These are phyloP conservation scores for Nansenia antarctica DNA, from an alignment of 2,113 vertebrate species.

Conservation along the genomic window DNA sequence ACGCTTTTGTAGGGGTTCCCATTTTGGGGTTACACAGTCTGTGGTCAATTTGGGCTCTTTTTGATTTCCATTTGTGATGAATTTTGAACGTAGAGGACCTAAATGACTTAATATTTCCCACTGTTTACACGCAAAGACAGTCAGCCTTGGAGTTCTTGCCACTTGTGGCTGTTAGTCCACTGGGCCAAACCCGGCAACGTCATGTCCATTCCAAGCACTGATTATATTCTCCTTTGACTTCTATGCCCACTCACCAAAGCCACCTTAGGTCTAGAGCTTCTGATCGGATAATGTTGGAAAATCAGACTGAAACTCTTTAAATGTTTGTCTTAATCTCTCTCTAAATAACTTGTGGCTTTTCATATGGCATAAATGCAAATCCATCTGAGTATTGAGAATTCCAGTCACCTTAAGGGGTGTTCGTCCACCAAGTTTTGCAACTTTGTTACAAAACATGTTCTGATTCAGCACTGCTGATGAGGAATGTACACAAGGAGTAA, in stretches of 20 bases:
- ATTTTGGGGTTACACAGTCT: slow-evolving; percentile 29
- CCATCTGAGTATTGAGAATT: too few species aligned
- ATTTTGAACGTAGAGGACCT: slow-evolving; percentile 29
- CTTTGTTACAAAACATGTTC: too few species aligned
- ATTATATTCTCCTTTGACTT: slow-evolving; percentile 10
- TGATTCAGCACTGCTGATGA: slow-evolving; percentile 53
- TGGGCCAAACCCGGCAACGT: slow-evolving; percentile 26
- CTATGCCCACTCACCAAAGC: too few species aligned
- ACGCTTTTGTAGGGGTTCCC: slow-evolving; percentile 14
- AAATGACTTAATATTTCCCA: slow-evolving; percentile 31
- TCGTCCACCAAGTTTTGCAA: too few species aligned
- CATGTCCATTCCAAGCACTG: slow-evolving; percentile 20
- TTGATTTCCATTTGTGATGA: slow-evolving; percentile 22
- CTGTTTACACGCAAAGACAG: slow-evolving; percentile 32
- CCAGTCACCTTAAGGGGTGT: too few species aligned
- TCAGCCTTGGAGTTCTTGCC: background rate
- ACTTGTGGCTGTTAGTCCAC: slow-evolving; percentile 24
- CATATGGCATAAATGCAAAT: too few species aligned
- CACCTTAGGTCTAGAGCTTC: too few species aligned
- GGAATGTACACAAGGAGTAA: slow-evolving; percentile 63
- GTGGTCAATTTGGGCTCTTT: slow-evolving; percentile 34
- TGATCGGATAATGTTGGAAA: too few species aligned
- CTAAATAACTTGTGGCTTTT: too few species aligned
- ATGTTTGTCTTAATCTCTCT: too few species aligned
- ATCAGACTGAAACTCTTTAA: too few species aligned